phyloP scores from a whole-genome alignment of 2,888 invertebrate genomes.

The Pseudanteris insignis region DNA sequence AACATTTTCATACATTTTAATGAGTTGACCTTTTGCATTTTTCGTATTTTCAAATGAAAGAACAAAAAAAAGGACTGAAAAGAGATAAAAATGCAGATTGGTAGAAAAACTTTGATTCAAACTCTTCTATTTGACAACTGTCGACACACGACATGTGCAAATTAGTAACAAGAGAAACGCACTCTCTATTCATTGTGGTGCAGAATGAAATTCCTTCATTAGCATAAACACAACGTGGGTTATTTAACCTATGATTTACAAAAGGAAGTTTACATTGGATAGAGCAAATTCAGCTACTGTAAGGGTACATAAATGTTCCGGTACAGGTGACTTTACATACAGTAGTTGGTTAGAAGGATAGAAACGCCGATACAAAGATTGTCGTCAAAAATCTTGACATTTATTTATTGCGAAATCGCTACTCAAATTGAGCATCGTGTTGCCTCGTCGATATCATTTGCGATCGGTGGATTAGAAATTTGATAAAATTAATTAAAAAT shows the following conservation, averaged over 20 bases:
- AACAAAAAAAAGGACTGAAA: no score
- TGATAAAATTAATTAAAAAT: constrained; percentile 4
- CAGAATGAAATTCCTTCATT: constrained; percentile 44
- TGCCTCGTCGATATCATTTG: no score
- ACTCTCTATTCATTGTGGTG: constrained; percentile 38
- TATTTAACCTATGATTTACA: constrained; percentile 45
- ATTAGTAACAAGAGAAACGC: constrained; percentile 42
- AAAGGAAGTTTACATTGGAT: constrained; percentile 44
- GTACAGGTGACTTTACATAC: constrained; percentile 39
- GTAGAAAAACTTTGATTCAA: no score
- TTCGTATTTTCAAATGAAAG: no score
- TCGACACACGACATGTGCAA: constrained; percentile 38
- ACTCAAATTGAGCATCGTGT: no score
- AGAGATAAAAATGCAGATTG: no score
- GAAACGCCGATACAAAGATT: constrained; percentile 10
- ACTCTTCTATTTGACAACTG: constrained; percentile 30
- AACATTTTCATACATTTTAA: no score
- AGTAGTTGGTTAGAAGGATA: constrained; percentile 17
- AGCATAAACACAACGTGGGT: constrained; percentile 43
- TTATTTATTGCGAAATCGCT: constrained; percentile 1
- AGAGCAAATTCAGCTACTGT: constrained; percentile 43
- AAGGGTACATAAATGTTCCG: constrained; percentile 32
- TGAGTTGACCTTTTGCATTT: no score
- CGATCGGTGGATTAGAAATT: no score
- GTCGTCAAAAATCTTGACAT: constrained; percentile 13